Evolutionary conservation across 2,888 invertebrate species (phyloP), one percentile per base, ranked within the genome.

Genomic region (Acronicta aceris): DNA sequence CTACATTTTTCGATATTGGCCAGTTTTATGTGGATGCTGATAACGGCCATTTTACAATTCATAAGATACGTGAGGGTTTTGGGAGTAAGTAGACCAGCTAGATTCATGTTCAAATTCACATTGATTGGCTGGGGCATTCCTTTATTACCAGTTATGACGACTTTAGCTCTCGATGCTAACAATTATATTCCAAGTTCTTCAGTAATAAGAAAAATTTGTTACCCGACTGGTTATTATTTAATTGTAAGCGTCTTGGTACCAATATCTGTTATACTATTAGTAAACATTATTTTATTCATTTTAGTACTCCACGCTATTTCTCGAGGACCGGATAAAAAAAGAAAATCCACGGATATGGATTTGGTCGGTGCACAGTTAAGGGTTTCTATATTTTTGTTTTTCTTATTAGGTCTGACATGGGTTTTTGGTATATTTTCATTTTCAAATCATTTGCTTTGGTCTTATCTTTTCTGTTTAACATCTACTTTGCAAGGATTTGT

Each of bases 1-100:
- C 84, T 97, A 41, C 97, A 97, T 78, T 97, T 96, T 83, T 95
- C 96, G 17, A 95, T 97, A 38, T 86, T 97, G 47, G 95, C 96
- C 2, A 95, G 96, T 65, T 97, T 97, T 78, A 95, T 95, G 78
- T 97, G 97, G 97, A 97, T 97, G 97, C 85, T 97, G 21, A 96
- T 97, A 57, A 96, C 96, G 57, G 96, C 96, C 1, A 88, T 96
- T 50, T 87, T 97, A 58, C 97, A 97, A 83, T 97, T 96, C 82
- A 94, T 96, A 57, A 93, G 96, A 50, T 96, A 96, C 76, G 97
- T 97, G 0, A 95, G 95, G 62, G 96, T 97, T 0, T 89, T 97
- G 50, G 96, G 96, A 5, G 94, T 94, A 0, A 85, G 88, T 12
- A 88, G 95, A 41, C 96, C 96, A 7, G 92, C 95, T 0, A 91